Conservation (phyloP, 2,797 vertebrate genomes). For the Rhabdomys pumilio region DNA sequence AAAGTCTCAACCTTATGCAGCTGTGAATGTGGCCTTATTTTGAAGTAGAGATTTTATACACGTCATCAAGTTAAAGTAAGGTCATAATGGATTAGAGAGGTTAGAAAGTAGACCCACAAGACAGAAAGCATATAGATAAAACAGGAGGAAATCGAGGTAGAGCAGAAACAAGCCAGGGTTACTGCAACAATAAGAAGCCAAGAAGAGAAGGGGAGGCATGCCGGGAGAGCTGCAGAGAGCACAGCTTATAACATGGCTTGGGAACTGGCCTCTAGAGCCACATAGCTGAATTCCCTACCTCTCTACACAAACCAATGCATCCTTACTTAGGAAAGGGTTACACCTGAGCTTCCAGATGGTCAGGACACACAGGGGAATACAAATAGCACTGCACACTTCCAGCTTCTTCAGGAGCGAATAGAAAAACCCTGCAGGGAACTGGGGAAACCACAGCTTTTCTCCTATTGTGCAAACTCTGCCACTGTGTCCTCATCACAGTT, state of each 20-base stretch:
- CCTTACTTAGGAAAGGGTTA: not conserved
- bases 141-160: not conserved
- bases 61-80: constrained; percentile 51
- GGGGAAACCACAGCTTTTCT: not conserved
- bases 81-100: not conserved
- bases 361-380: not conserved
- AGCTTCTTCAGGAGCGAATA: not conserved
- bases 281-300: not conserved
- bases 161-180: not conserved
- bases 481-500: not conserved
- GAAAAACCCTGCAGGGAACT: constrained; percentile 9
- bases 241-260: not conserved
- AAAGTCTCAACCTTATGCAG: not conserved
- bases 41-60: constrained; percentile 20
- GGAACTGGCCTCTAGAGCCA: not conserved
- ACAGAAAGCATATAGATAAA: not conserved
- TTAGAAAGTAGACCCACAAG: not conserved
- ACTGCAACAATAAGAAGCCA: not conserved
- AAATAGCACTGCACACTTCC: not conserved
- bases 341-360: not conserved
- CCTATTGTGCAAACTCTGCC: not conserved
- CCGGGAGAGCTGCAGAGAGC: not conserved
- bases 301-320: not conserved
- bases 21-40: constrained; percentile 19
- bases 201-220: not conserved